Evolutionary conservation across 2,797 vertebrate species (phyloP).

Genomic region (Sciurus vulgaris): DNA sequence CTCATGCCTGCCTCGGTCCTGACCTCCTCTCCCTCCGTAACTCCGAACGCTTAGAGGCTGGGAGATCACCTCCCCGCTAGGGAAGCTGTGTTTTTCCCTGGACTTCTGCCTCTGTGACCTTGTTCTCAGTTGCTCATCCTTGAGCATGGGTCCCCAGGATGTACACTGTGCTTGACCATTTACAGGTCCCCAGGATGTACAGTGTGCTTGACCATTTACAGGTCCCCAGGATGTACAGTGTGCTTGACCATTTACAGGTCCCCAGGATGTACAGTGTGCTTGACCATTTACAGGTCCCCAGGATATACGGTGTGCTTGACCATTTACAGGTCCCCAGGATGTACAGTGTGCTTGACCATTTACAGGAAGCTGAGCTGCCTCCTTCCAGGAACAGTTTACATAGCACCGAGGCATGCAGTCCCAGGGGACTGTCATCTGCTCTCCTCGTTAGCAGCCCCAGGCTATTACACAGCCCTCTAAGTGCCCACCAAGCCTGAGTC

Average conservation of each 20-base stretch:
- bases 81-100: too few relatives aligned
- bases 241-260: not conserved
- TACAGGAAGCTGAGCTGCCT: not conserved
- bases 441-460: conserved; percentile 41
- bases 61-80: not conserved
- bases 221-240: rapidly evolving
- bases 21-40: not conserved
- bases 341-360: not conserved
- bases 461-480: not conserved
- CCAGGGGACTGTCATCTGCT: not conserved
- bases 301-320: too few relatives aligned
- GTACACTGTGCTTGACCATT: too few relatives aligned
- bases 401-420: not conserved
- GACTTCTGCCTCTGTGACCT: not conserved
- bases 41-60: not conserved
- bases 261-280: not conserved
- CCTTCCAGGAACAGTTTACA: not conserved
- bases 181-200: not conserved
- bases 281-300: too few relatives aligned
- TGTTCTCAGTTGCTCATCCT: rapidly evolving
- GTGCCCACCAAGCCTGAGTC: conserved; percentile 9
- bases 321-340: not conserved
- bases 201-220: too few relatives aligned
- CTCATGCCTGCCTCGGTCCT: not conserved
- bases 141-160: rapidly evolving